Percentiles rank a stretch among this genome's conserved stretches.
These are phyloP conservation scores for Peromyscus aztecus DNA, from an alignment of 2,797 vertebrate species.

Conservation along the genomic window DNA sequence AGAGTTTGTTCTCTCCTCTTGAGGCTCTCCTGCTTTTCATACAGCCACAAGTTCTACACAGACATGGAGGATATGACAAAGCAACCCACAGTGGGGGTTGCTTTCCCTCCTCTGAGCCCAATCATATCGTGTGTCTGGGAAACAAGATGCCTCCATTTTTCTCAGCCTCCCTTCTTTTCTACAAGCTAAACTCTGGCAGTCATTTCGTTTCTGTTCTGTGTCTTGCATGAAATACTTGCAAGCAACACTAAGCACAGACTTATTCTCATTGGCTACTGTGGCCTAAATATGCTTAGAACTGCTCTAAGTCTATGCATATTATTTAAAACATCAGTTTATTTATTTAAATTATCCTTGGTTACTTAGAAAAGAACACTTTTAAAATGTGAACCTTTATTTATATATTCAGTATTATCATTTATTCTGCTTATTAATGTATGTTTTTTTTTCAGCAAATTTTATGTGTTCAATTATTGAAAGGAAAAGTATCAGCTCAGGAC, in stretches of 20 bases:
- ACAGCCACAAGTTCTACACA: not conserved
- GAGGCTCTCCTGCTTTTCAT: not conserved
- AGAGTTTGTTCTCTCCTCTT: not conserved
- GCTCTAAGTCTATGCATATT: not conserved
- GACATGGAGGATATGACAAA: not conserved
- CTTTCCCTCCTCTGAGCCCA: not conserved
- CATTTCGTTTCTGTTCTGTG: not conserved
- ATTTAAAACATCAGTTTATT: not conserved
- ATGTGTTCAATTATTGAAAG: not conserved
- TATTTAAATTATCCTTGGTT: not conserved
- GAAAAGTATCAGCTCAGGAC: not conserved
- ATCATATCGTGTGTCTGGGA: not conserved
- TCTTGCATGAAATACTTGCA: not conserved
- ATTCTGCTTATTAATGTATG: constrained; percentile 7
- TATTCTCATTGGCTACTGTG: not conserved
- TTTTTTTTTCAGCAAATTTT: not conserved
- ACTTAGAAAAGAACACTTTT: not conserved
- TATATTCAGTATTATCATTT: not conserved
- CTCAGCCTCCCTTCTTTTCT: not conserved
- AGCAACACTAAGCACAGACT: not conserved
- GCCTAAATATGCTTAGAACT: not conserved
- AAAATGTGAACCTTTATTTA: not conserved
- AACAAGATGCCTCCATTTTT: not conserved
- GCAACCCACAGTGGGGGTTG: not conserved
- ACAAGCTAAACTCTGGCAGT: not conserved